Evolutionary conservation across 2,113 vertebrate species (phyloP).

Genomic region (Takifugu flavidus): DNA sequence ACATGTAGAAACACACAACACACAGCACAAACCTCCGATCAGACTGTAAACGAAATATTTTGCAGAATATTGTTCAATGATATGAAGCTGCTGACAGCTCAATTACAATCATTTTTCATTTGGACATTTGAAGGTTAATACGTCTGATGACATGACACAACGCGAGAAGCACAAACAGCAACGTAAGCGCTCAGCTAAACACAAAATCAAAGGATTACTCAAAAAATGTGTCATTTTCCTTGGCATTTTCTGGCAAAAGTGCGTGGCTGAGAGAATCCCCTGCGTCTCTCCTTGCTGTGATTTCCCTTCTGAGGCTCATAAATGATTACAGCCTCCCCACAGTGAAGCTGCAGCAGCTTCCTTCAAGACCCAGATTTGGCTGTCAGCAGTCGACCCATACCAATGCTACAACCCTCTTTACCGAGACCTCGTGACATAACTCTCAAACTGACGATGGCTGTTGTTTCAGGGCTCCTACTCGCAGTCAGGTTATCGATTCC

Average conservation of each 20-base stretch:
- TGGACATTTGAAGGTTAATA: no score
- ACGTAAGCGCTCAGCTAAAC: no score
- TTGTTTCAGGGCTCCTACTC: conserved; percentile 54
- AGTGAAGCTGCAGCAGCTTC: conserved; percentile 28
- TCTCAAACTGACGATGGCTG: conserved; percentile 47
- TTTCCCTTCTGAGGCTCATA: background rate
- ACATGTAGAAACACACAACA: background rate
- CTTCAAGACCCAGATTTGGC: conserved; percentile 9
- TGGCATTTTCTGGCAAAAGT: no score
- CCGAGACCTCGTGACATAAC: conserved; percentile 30
- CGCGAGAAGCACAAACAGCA: no score
- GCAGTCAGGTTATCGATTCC: conserved; percentile 65
- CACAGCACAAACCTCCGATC: background rate
- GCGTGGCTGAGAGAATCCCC: background rate
- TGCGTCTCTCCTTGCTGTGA: background rate
- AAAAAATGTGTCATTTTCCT: no score
- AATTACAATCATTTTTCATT: no score
- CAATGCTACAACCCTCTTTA: conserved; percentile 33
- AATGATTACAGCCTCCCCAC: conserved; percentile 9
- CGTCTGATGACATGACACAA: no score
- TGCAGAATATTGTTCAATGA: no score
- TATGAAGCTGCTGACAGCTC: no score
- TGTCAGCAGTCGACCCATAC: conserved; percentile 13
- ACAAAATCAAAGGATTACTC: no score
- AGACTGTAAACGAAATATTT: background rate